Evolutionary conservation across 2,888 invertebrate species (phyloP).

Genomic region (Drosophila koepferae): DNA sequence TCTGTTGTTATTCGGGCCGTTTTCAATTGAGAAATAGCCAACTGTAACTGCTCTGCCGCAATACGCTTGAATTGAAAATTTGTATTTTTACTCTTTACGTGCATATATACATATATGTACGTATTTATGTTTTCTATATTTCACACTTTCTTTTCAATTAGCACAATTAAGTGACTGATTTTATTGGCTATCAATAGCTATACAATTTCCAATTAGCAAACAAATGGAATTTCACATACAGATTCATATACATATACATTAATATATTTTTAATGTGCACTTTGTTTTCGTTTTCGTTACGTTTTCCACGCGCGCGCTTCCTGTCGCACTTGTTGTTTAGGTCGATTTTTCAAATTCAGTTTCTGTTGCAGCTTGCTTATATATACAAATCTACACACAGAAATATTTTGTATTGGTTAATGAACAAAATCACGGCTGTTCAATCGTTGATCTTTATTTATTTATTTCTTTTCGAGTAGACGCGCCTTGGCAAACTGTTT

Average conservation of each 20-base stretch:
- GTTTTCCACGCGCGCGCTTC: constrained; percentile 47
- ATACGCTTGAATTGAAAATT: constrained; percentile 12
- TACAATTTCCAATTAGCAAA: constrained; percentile 48
- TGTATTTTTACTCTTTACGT: constrained; percentile 13
- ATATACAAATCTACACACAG: constrained; percentile 20
- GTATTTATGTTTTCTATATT: constrained; percentile 28
- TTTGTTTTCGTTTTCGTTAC: constrained; percentile 55
- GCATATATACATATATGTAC: neutral
- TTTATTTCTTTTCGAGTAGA: constrained; percentile 28
- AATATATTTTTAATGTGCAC: constrained; percentile 35
- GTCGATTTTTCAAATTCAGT: constrained; percentile 9
- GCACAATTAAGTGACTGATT: constrained; percentile 51
- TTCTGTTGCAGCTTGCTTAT: constrained; percentile 16
- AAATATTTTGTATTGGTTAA: constrained; percentile 45
- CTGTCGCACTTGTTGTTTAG: constrained; percentile 62
- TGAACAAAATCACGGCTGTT: constrained; percentile 27
- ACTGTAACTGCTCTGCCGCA: constrained; percentile 19
- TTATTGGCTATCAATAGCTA: constrained; percentile 35
- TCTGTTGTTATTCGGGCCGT: constrained; percentile 21
- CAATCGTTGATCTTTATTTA: constrained; percentile 30
- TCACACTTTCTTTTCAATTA: constrained; percentile 65
- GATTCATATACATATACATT: constrained; percentile 5
- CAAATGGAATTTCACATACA: constrained; percentile 52
- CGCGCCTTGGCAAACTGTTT: constrained; percentile 26
- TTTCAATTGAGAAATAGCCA: constrained; percentile 35